These are phyloP conservation scores for Arctia plantaginis DNA, from an alignment of 2,888 invertebrate genomes.

Conservation along the genomic window DNA sequence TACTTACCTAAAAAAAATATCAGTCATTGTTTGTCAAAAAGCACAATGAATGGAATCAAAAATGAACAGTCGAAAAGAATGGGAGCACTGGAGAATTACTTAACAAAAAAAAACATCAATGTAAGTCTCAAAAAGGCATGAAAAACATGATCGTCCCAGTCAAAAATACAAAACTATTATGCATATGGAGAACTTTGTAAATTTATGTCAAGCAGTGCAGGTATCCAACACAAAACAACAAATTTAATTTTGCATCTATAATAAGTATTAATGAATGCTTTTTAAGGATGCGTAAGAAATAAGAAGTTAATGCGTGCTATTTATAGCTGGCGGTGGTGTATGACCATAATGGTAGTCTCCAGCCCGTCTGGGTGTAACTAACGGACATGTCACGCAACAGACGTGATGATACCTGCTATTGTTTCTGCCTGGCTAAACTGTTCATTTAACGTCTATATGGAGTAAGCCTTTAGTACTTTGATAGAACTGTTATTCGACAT, in stretches of 20 bases:
- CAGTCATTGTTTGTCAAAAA: too few relatives aligned
- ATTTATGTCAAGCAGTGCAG: neutral
- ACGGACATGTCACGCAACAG: constrained; percentile 50
- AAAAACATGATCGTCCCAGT: too few relatives aligned
- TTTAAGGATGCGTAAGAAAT: neutral
- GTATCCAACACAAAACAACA: neutral
- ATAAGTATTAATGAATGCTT: neutral
- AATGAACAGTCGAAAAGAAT: too few relatives aligned
- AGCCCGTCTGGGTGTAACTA: constrained; percentile 39
- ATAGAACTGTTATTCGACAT: constrained; percentile 5
- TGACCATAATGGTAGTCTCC: constrained; percentile 38
- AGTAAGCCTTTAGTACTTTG: constrained; percentile 6
- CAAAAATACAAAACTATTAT: too few relatives aligned
- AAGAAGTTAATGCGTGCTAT: constrained; percentile 20
- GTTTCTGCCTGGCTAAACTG: constrained; percentile 39
- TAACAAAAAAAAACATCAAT: too few relatives aligned
- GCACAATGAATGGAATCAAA: too few relatives aligned
- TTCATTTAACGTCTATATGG: constrained; percentile 29
- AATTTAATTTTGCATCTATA: neutral
- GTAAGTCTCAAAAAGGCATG: too few relatives aligned
- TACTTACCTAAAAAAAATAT: too few relatives aligned
- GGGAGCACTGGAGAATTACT: too few relatives aligned
- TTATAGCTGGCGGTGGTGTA: constrained; percentile 32
- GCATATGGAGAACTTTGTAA: too few relatives aligned
- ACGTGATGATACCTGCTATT: constrained; percentile 36